Evolutionary conservation across 2,888 invertebrate species (phyloP), one percentile per base, ranked within the genome.

Genomic region (Calameuta idolon): DNA sequence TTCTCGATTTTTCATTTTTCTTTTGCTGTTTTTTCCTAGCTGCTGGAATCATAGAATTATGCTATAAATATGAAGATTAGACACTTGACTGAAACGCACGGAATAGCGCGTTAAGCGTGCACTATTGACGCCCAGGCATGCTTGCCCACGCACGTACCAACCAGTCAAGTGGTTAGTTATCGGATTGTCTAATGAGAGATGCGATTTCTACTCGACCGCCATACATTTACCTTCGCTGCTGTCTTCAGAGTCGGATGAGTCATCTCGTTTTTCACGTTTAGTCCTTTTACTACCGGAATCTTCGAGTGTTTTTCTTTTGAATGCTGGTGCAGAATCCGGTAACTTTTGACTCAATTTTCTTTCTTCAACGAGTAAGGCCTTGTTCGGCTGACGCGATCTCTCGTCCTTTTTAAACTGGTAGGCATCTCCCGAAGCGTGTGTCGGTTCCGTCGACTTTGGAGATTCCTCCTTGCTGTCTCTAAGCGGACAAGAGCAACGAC

Each of bases 381-480:
- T 91, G 1, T 82, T 40, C 5, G 81, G 78, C 40, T 40, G 40
- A 40, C 40, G 40, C 15, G 40, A 40, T 79, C 89, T 87, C 0
- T 91, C 91, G 34, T 91, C 91, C 78, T 91, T 91, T 71, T 91
- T 91, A 75, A 91, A 69, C 11, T 88, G 89, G 77, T 90, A 91
- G 78, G 83, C 74, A 76, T 91, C 91, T 40, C 84, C 78, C 12
- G 86, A 81, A 12, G 85, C 79, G n/a, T 86, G 79, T 69, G 85
- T 84, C 4, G 87, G 81, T 78, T 89, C 89, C 33, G 83, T 85
- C 11, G 85, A 81, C 80, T 90, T 91, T 1, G 90, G 90, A 0
- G 90, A 89, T 76, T 86, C 88, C n/a, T 88, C 87, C 79, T 90
- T 91, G 75, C 69, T 81, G 30, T 91, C 90, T 78, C 91, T 91